Evolutionary conservation across 2,888 invertebrate species (phyloP), one percentile per base, ranked within the genome.

Genomic region (Agriopis marginaria): DNA sequence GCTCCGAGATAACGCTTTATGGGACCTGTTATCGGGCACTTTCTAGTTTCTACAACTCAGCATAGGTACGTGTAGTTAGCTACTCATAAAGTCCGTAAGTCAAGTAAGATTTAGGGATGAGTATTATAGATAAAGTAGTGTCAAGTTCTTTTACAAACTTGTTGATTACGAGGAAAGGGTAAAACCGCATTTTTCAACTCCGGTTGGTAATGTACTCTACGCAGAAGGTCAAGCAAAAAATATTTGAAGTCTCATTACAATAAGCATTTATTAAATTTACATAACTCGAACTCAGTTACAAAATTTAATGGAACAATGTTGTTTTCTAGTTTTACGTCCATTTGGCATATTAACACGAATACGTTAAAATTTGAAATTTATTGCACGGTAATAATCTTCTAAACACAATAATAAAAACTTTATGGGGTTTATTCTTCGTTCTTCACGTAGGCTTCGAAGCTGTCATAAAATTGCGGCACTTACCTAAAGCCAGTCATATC

Each of bases 1-100:
- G 84, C 82, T 32, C 32, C 76, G 81, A 85, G 93, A 93, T 93
- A 92, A 91, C 87, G 84, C 87, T 91, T 90, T 91, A 92, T 90
- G 90, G 87, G 86, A 84, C 86, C 82, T 85, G 87, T 89, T 91
- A 91, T 91, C 88, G 75, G 78, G 75, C 84, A 82, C 85, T 89
- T 88, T 90, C 89, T 89, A 91, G 78, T 72, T 65, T 56, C 42
- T 42, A 56, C 55, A 42, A 42, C 55, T 55, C 49, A 42, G 53
- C 7, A n/a, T 40, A 39, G 17, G 32, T 3, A 50, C n/a, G 62
- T 8, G 11, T 11, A 40, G 40, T 50, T 40, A 62, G 62, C 8
- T 54, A 55, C 11, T 39, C 54, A 10, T 54, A 54, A 63, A 63
- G 11, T 11, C 11, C 44, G 40, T 14, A 45, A 47, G 17, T 23